phyloP scores from a whole-genome alignment of 2,888 invertebrate species.

The Heliconius erato region DNA sequence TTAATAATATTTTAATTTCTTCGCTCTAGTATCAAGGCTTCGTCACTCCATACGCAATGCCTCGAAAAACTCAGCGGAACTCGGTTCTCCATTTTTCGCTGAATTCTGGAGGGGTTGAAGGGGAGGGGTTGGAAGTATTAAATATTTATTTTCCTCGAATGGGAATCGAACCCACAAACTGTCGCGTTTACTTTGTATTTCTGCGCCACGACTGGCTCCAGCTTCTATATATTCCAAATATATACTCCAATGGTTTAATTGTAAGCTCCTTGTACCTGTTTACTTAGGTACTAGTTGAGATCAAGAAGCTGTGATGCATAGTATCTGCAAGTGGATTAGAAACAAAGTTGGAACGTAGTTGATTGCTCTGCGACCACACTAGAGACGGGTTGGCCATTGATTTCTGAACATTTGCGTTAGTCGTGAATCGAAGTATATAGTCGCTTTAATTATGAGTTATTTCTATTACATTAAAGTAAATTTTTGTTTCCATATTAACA shows the following conservation, averaged over 20 bases:
- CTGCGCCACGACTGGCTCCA: no score
- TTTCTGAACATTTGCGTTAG: conserved; percentile 32
- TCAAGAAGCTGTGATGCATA: conserved; percentile 37
- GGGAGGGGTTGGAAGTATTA: no score
- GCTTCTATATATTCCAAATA: background rate
- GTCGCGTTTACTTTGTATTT: no score
- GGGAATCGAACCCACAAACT: no score
- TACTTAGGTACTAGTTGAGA: conserved; percentile 29
- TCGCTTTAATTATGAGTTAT: background rate
- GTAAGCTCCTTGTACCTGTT: background rate
- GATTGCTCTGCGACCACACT: conserved; percentile 45
- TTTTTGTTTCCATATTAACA: no score
- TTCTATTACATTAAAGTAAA: background rate
- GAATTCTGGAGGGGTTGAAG: no score
- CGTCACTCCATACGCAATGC: no score
- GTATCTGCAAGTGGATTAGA: conserved; percentile 40
- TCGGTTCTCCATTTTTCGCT: no score
- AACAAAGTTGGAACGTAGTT: conserved; percentile 42
- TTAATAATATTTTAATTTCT: no score
- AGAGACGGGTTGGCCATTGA: conserved; percentile 39
- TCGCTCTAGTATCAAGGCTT: no score
- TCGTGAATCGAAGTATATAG: conserved; percentile 11
- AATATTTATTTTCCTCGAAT: no score
- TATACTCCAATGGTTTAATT: background rate
- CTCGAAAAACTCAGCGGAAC: no score